Conservation (phyloP, 2,797 vertebrate genomes). For the Sparidentex hasta region DNA sequence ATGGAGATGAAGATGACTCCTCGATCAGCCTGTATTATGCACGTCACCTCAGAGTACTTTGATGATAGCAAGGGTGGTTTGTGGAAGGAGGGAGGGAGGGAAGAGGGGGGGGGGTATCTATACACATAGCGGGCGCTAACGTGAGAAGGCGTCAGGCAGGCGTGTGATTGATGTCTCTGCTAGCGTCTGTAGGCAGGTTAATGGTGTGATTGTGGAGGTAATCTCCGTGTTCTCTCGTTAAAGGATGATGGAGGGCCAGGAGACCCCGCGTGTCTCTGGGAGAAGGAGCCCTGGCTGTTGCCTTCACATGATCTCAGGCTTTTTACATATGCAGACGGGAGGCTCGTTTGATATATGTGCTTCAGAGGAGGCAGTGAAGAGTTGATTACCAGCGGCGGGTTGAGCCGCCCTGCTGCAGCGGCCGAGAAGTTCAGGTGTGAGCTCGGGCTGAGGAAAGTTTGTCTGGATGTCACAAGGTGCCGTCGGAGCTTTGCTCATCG, state of each 20-base stretch:
- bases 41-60: conserved; percentile 61
- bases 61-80: conserved; percentile 55
- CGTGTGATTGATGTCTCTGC: conserved; percentile 80
- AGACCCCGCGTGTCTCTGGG: conserved; percentile 55
- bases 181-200: conserved; percentile 81
- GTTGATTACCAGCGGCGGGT: conserved; percentile 39
- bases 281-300: conserved; percentile 61
- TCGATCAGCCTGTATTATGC: conserved; percentile 69
- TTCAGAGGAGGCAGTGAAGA: conserved; percentile 43
- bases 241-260: conserved; percentile 81
- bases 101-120: conserved; percentile 20
- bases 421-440: conserved; percentile 44
- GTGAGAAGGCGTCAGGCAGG: conserved; percentile 69
- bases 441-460: conserved; percentile 47
- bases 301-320: conserved; percentile 45
- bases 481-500: conserved; percentile 34
- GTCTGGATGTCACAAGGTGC: conserved; percentile 42
- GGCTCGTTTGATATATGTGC: conserved; percentile 47
- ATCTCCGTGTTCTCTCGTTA: conserved; percentile 85
- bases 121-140: conserved; percentile 54
- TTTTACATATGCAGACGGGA: conserved; percentile 52
- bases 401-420: conserved; percentile 45
- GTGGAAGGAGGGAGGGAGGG: background rate
- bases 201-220: conserved; percentile 86
- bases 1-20: conserved; percentile 62